These are phyloP conservation scores for Callipepla californica DNA, from an alignment of 2,113 vertebrate species.

Conservation along the genomic window DNA sequence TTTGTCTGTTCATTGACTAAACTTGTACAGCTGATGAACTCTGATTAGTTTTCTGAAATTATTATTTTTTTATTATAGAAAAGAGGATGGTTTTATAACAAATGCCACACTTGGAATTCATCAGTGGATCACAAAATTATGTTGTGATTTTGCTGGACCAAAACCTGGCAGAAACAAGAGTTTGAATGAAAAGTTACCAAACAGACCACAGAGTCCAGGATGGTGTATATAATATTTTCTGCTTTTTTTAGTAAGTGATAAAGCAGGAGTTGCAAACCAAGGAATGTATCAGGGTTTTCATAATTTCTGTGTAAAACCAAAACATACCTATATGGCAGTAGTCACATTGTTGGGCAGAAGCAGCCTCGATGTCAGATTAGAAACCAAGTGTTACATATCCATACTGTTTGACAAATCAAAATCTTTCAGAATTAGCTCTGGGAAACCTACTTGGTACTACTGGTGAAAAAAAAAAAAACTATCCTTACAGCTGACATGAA, in stretches of 20 bases:
- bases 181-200: not conserved
- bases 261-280: not conserved
- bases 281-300: not conserved
- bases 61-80: not conserved
- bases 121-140: not conserved
- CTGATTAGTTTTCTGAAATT: not conserved
- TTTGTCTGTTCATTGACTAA: not conserved
- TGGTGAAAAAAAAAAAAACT: not conserved
- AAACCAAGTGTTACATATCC: not conserved
- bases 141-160: not conserved
- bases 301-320: not conserved
- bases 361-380: not conserved
- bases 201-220: not conserved
- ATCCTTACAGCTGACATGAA: no score
- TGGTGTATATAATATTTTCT: not conserved
- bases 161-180: not conserved
- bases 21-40: not conserved
- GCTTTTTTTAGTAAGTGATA: not conserved
- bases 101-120: not conserved
- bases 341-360: not conserved
- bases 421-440: not conserved
- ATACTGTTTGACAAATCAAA: not conserved
- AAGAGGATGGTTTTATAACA: not conserved
- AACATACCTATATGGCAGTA: not conserved
- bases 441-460: not conserved